Conservation (phyloP, 2,113 vertebrate genomes). For the Rostratula benghalensis region DNA sequence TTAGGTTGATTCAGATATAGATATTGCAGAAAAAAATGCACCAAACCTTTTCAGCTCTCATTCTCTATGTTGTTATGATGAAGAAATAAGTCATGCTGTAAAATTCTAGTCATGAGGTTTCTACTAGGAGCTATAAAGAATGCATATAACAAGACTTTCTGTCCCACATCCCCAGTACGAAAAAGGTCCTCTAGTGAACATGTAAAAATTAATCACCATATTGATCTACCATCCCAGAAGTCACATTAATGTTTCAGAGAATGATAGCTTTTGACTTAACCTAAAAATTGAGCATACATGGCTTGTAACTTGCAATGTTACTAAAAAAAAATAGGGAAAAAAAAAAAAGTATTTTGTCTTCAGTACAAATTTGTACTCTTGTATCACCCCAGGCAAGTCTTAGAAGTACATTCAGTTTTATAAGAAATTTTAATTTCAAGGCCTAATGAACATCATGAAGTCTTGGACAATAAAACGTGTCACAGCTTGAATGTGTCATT, state of each 20-base stretch:
- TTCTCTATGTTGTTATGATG: not conserved
- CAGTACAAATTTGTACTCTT: not conserved
- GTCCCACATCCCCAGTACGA: not conserved
- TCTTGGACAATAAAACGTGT: not conserved
- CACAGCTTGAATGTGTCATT: not conserved
- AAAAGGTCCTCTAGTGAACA: not conserved
- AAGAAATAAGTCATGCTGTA: not conserved
- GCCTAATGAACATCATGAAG: constrained; percentile 21
- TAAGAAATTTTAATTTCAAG: constrained; percentile 45
- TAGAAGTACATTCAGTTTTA: not conserved
- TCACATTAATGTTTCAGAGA: not conserved
- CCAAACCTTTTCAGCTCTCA: not conserved
- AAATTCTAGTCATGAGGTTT: not conserved
- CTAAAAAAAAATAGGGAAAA: not conserved
- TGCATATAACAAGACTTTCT: not conserved
- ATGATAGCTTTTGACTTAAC: not conserved
- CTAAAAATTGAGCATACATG: not conserved
- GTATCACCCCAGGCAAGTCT: not conserved
- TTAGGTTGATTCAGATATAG: not conserved
- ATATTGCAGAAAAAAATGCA: not conserved
- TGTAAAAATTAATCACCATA: not conserved
- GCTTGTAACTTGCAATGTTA: not conserved
- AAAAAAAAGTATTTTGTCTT: not conserved
- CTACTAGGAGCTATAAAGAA: not conserved
- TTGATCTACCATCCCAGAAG: not conserved